Evolutionary conservation across 1,140 invertebrate species (phyloP).

Genomic region (Neodiprion fabricii): DNA sequence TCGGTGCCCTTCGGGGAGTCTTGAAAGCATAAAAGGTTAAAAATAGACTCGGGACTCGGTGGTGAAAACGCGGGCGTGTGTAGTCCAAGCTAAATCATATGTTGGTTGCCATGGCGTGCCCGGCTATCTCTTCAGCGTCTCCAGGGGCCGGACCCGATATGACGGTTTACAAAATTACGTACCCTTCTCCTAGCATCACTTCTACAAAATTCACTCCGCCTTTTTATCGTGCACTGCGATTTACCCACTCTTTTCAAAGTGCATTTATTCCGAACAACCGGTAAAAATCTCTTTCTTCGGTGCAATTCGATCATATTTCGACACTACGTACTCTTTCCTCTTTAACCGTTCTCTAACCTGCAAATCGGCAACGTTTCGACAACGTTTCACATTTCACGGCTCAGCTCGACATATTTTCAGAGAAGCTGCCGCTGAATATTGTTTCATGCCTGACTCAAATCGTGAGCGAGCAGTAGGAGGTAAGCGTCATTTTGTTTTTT

Average conservation of each 20-base stretch:
- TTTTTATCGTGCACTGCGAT: neutral
- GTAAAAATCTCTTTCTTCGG: no score
- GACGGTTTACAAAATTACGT: neutral
- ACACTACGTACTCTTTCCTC: no score
- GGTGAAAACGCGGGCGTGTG: neutral
- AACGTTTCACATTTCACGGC: no score
- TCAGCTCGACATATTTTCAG: no score
- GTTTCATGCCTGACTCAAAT: no score
- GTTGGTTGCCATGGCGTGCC: slow-evolving; percentile 3
- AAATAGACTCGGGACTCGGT: slow-evolving; percentile 1
- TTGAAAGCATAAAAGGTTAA: neutral
- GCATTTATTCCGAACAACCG: no score
- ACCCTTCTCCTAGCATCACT: neutral
- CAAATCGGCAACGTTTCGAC: no score
- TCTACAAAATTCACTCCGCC: neutral
- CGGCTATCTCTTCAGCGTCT: neutral
- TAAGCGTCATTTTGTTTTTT: no score
- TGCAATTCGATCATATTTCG: no score
- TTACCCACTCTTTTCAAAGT: neutral
- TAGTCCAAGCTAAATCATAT: neutral
- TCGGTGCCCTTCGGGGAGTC: neutral
- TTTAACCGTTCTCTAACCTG: no score
- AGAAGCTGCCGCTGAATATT: no score
- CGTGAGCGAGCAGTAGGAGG: no score
- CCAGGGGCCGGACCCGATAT: neutral